These are phyloP conservation scores for Drosophila neonasuta DNA, from an alignment of 2,888 invertebrate species.

Conservation along the genomic window DNA sequence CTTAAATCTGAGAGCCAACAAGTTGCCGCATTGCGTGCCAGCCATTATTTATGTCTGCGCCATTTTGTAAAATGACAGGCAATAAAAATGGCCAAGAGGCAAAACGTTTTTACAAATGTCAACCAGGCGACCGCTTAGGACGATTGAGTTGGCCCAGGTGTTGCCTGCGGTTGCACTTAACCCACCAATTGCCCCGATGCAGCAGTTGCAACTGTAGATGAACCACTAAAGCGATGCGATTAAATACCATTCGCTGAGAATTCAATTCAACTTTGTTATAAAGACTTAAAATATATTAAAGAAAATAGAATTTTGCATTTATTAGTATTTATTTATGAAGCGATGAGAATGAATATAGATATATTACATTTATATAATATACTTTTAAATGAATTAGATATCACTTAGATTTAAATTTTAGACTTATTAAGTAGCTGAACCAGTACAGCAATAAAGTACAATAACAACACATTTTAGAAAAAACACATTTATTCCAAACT, in stretches of 20 bases:
- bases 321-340: too few species aligned
- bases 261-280: background rate
- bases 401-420: too few species aligned
- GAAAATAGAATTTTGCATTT: background rate
- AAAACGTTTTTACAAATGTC: conserved; percentile 46
- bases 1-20: conserved; percentile 41
- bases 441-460: too few species aligned
- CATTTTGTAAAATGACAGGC: conserved; percentile 54
- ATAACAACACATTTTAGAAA: too few species aligned
- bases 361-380: too few species aligned
- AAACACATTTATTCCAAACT: too few species aligned
- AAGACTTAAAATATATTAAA: too few species aligned
- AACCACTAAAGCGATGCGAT: background rate
- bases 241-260: background rate
- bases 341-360: too few species aligned
- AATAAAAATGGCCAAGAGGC: conserved; percentile 48
- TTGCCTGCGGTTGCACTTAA: conserved; percentile 9
- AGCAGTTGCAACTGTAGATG: background rate
- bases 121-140: conserved; percentile 27
- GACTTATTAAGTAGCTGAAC: too few species aligned
- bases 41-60: conserved; percentile 55
- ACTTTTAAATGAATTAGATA: too few species aligned
- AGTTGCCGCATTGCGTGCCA: conserved; percentile 60
- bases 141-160: conserved; percentile 3
- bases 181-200: background rate